Base-by-base conservation (phyloP, 2,888 invertebrate species). In the Baronia brevicornis region DNA sequence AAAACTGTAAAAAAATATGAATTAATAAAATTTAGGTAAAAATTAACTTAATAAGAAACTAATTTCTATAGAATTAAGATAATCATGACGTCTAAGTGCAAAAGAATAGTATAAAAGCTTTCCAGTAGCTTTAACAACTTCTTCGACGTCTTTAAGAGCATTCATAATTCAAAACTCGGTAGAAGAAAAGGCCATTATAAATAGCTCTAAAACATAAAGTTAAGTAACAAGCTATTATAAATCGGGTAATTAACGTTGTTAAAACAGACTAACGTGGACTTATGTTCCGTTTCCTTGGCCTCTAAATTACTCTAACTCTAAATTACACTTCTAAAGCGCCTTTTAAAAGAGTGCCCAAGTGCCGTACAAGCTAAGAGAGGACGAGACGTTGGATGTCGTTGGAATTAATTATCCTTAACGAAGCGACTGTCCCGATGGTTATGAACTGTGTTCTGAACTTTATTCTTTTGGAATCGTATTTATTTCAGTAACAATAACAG, bases 221-320 rank as follows among this genome's bases (percentile, higher is more conserved):
- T 38, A 50, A 60, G 53, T 48, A 54, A 57, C 51, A 49, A 51
- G 36, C 22, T 13, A 58, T 58, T 66, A 70, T 61, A 62, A 71
- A 72, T 70, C 58, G 60, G 50, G 56, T 45, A 62, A 71, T 72
- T 72, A 72, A 67, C 55, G 48, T 58, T 52, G 56, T 53, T 60
- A 58, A 48, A 59, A 53, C 49, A 47, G 46, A 55, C 50, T 57
- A 67, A 63, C 56, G 57, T 60, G 48, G 54, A 70, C 60, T 62
- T 66, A 70, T 66, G 68, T 52, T 43, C 46, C 54, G 53, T 60
- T 68, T 72, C 70, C 67, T 61, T 48, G 42, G 46, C 51, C 55
- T 61, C 58, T 61, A 65, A 74, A 65, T 61, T 60, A 59, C 57
- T n/a, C n/a, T n/a, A n/a, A n/a, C n/a, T n/a, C n/a, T n/a, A n/a